Percentiles rank a stretch among this genome's conserved stretches.
Evolutionary conservation across 2,888 invertebrate species (phyloP).

Genomic region (Spisula solida): DNA sequence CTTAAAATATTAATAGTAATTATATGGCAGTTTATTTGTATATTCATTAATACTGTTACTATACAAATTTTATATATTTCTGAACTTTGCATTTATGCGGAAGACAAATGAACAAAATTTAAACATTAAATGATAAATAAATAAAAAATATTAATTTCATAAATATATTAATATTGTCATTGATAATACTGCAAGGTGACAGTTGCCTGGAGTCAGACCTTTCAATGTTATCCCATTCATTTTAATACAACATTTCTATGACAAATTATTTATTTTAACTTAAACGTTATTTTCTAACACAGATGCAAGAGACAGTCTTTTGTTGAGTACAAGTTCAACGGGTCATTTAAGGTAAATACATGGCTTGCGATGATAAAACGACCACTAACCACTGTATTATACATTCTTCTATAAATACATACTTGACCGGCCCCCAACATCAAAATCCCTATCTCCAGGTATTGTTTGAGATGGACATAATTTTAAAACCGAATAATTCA

Average conservation of each 20-base stretch:
- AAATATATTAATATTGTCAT: too few species aligned
- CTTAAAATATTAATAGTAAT: too few species aligned
- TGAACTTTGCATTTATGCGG: too few species aligned
- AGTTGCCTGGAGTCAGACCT: too few species aligned
- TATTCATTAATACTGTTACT: too few species aligned
- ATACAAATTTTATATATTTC: too few species aligned
- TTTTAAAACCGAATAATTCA: neutral
- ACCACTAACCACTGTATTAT: neutral
- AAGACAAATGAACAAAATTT: too few species aligned
- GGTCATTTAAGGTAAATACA: constrained; percentile 22
- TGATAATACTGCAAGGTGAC: too few species aligned
- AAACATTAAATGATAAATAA: too few species aligned
- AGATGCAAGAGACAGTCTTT: neutral
- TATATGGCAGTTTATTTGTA: too few species aligned
- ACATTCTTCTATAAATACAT: constrained; percentile 7
- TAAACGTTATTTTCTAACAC: neutral
- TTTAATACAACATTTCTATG: neutral
- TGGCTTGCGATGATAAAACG: neutral
- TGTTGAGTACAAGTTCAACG: neutral
- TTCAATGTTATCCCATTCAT: too few species aligned
- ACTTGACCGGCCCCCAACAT: constrained; percentile 27
- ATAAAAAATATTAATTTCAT: too few species aligned
- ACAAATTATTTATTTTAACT: constrained; percentile 2
- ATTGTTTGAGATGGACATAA: neutral
- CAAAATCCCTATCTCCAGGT: neutral